Evolutionary conservation across 2,113 vertebrate genomes (phyloP).

Genomic region (Hippocampus barbouri): DNA sequence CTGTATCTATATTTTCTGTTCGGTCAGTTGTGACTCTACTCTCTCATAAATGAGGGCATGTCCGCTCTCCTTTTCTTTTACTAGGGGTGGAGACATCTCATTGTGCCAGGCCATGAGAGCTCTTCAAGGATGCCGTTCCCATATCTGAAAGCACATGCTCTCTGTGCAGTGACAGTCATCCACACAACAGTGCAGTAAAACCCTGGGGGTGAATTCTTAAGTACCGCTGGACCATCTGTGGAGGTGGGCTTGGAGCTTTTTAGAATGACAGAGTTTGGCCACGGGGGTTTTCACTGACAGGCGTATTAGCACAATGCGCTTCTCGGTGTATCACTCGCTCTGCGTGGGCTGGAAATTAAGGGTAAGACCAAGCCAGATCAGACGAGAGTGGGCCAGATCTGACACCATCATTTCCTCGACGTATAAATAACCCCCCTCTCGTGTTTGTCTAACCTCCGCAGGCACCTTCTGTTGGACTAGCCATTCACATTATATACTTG

Average conservation of each 20-base stretch:
- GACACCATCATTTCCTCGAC: constrained; percentile 83
- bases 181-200: constrained; percentile 76
- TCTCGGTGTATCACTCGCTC: constrained; percentile 35
- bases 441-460: constrained; percentile 88
- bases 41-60: constrained; percentile 56
- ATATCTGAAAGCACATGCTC: constrained; percentile 74
- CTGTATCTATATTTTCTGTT: constrained; percentile 12
- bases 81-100: constrained; percentile 63
- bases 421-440: constrained; percentile 86
- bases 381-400: constrained; percentile 56
- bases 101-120: constrained; percentile 67
- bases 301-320: constrained; percentile 52
- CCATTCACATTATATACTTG: constrained; percentile 65
- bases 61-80: constrained; percentile 57
- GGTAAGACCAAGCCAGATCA: constrained; percentile 59
- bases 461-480: constrained; percentile 78
- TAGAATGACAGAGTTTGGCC: constrained; percentile 62
- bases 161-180: constrained; percentile 71
- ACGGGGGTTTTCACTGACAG: constrained; percentile 60
- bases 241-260: constrained; percentile 62
- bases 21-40: constrained; percentile 32
- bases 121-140: constrained; percentile 68
- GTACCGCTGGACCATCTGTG: constrained; percentile 78
- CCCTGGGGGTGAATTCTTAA: constrained; percentile 74
- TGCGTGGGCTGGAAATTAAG: constrained; percentile 53